Percentiles rank a stretch among this genome's conserved stretches.
Conservation (phyloP, 2,888 invertebrate species). For the Diaphora mendica region DNA sequence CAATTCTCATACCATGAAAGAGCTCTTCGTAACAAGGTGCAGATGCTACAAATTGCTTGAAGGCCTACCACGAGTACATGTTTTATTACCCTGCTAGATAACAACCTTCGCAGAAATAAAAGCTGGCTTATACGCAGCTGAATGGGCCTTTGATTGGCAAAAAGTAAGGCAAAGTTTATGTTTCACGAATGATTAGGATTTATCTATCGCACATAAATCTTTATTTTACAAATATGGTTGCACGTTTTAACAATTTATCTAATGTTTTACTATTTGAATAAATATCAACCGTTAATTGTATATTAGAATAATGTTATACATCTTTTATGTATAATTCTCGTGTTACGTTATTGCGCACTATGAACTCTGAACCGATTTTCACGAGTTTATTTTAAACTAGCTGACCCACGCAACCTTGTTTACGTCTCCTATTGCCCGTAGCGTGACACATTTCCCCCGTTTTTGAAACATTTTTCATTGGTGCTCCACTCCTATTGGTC, state of each 20-base stretch:
- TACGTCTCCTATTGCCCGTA: no score
- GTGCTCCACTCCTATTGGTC: no score
- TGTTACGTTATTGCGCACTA: no score
- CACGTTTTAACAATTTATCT: not conserved
- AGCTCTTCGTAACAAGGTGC: conserved; percentile 22
- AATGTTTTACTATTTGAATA: not conserved
- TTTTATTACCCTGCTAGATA: not conserved
- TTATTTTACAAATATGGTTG: not conserved
- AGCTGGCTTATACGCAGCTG: not conserved
- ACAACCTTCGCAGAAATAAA: not conserved
- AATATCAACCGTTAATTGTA: not conserved
- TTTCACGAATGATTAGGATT: not conserved
- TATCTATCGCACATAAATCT: not conserved
- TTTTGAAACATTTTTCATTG: no score
- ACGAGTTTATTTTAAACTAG: no score
- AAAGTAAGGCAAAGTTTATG: not conserved
- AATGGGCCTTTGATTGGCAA: not conserved
- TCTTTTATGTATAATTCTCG: no score
- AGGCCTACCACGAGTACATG: not conserved
- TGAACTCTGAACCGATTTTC: no score
- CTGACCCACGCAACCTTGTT: no score
- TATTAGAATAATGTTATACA: not conserved
- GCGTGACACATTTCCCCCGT: no score
- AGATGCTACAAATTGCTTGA: conserved; percentile 35
- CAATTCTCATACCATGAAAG: conserved; percentile 25